phyloP scores from a whole-genome alignment of 2,113 vertebrate species.

The Thalassarche chlororhynchos region DNA sequence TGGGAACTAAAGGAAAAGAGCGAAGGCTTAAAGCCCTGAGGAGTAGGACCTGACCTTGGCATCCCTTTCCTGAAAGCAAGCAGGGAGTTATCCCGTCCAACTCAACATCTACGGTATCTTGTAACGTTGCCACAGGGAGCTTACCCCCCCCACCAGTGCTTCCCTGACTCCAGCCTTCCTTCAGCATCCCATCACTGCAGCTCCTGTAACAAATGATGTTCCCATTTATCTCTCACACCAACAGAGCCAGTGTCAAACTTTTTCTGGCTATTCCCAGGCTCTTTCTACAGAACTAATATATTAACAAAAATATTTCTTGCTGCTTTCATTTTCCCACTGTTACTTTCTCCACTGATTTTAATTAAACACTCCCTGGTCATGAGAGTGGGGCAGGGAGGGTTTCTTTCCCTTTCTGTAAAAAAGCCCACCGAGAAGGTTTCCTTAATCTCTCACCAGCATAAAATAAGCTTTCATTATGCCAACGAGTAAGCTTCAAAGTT shows the following conservation, averaged over 20 bases:
- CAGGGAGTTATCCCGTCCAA: neutral
- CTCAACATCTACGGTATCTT: neutral
- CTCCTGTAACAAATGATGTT: neutral
- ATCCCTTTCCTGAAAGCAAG: neutral
- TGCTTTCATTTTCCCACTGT: neutral
- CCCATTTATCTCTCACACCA: neutral
- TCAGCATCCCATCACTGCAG: neutral
- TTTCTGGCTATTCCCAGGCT: neutral
- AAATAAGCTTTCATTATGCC: slow-evolving; percentile 39
- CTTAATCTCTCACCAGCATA: slow-evolving; percentile 42
- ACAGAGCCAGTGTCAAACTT: neutral
- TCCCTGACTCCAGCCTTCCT: neutral
- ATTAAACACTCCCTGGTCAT: slow-evolving; percentile 11
- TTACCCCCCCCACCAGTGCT: neutral
- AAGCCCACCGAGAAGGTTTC: slow-evolving; percentile 23
- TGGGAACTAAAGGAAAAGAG: neutral
- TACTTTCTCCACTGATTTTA: slow-evolving; percentile 16
- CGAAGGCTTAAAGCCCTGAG: neutral
- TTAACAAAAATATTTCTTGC: neutral
- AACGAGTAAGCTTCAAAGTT: neutral
- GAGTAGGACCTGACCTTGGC: neutral
- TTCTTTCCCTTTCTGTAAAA: slow-evolving; percentile 21
- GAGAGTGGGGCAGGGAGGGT: neutral
- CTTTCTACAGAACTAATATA: neutral
- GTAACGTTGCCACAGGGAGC: neutral